Evolutionary conservation across 92 coral and sea anemone genomes (phyloP), one percentile per base, ranked within the genome.

Genomic region (Zoanthus sociatus): DNA sequence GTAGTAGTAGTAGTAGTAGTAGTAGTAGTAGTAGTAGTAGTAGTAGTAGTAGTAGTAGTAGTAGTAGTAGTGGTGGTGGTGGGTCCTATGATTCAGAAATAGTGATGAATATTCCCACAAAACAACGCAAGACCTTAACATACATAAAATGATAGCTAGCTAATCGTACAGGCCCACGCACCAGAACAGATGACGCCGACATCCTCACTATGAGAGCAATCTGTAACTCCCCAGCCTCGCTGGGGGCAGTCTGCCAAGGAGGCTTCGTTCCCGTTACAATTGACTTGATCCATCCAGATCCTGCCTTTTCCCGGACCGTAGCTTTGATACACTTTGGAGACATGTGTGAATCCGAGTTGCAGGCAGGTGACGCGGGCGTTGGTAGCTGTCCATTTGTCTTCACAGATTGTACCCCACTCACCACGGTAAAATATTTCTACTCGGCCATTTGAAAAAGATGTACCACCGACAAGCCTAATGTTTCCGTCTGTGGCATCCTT

Each of bases 351-450:
- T 26, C 98, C 98, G 17, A 94, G 96, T 88, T 91, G 93, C 30
- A 26, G 83, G 73, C 98, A 94, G 37, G 90, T 94, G 33, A 94
- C 93, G 26, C 89, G 89, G 20, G 98, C 96, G 82, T 94, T 94
- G 9, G 78, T 73, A 7, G 13, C 44, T 1, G 86, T 77, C 98
- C 98, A 94, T 26, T 18, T 16, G 53, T 93, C 94, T 30, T 93
- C 94, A 67, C 98, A 94, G 31, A 94, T 92, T 77, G 98, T 93
- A 26, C 98, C 98, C 96, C 98, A 94, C 69, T 94, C 98, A 45
- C 98, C 98, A 9, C 86, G 93, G 72, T 91, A 94, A 72, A 89
- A 94, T 54, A 94, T 90, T 79, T 94, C 98, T 15, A 94, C 89
- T 26, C 98, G 94, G 72, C 98, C 98, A 68, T 93, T 95, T 30